Conservation (phyloP, 1,140 invertebrate species). For the Cylas formicarius region DNA sequence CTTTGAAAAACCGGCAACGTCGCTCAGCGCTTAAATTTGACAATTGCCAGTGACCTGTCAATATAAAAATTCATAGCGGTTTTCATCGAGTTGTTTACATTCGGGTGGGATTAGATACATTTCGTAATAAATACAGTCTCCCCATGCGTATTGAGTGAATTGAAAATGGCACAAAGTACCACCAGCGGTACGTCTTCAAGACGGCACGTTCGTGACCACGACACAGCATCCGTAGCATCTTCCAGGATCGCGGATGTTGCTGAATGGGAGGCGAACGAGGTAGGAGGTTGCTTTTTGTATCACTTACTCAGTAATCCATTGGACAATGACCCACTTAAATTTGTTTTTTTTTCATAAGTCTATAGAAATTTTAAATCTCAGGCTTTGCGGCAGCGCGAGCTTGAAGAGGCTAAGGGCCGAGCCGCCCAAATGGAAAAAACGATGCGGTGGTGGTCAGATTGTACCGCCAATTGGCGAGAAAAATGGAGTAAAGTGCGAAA, state of each 20-base stretch:
- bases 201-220: slow-evolving; percentile 46
- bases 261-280: slow-evolving; percentile 65
- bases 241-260: slow-evolving; percentile 50
- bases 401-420: slow-evolving; percentile 83
- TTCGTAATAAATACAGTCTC: too few species aligned
- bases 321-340: too few species aligned
- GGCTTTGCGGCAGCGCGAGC: slow-evolving; percentile 66
- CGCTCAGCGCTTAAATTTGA: too few species aligned
- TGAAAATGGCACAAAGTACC: slow-evolving; percentile 49
- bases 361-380: slow-evolving; percentile 32
- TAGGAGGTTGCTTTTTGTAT: too few species aligned
- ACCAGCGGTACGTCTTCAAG: slow-evolving; percentile 49
- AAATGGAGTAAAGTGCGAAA: slow-evolving; percentile 92
- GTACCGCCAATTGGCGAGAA: slow-evolving; percentile 85
- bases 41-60: too few species aligned
- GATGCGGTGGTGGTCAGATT: slow-evolving; percentile 96
- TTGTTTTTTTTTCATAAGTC: neutral
- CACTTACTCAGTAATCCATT: too few species aligned
- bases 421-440: slow-evolving; percentile 98
- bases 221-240: slow-evolving; percentile 45
- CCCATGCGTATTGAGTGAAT: neutral
- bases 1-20: too few species aligned
- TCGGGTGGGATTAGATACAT: too few species aligned
- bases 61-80: too few species aligned
- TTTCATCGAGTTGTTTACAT: too few species aligned